A percentile compares a stretch with the other conserved stretches of the same genome.
phyloP scores from a whole-genome alignment of 2,797 vertebrate species.

The Anolis apletophallus region DNA sequence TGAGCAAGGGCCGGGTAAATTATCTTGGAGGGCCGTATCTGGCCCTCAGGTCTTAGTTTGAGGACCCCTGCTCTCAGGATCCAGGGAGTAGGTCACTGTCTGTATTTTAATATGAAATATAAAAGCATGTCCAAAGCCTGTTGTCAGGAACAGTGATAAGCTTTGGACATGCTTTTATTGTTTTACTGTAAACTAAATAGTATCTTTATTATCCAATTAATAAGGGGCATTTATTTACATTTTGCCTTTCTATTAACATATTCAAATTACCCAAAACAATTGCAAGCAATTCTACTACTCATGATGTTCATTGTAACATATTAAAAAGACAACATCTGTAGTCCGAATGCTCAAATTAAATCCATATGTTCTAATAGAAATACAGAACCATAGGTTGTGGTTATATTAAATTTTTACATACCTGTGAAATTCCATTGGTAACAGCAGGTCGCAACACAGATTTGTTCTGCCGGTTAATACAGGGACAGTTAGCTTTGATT shows the following conservation, averaged over 20 bases:
- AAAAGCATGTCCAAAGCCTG: background rate
- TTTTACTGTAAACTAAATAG: background rate
- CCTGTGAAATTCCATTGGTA: slow-evolving; percentile 97
- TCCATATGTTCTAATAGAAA: background rate
- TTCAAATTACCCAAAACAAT: background rate
- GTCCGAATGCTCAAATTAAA: background rate
- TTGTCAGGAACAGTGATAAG: background rate
- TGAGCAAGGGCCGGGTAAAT: too few species aligned
- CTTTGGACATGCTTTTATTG: too few species aligned
- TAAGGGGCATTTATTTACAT: background rate
- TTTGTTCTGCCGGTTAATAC: slow-evolving; percentile 93
- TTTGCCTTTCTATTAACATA: background rate
- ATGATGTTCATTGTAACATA: background rate
- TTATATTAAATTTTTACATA: slow-evolving; percentile 67
- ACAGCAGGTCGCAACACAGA: slow-evolving; percentile 90
- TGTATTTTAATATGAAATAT: background rate
- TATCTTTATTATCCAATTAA: background rate
- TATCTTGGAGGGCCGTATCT: too few species aligned
- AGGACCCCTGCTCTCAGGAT: too few species aligned
- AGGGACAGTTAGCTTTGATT: slow-evolving; percentile 99
- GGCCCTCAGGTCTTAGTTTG: too few species aligned
- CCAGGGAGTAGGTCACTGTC: background rate
- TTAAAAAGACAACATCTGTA: background rate
- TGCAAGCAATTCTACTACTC: background rate
- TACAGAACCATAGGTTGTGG: slow-evolving; percentile 22